These are phyloP conservation scores for Yponomeuta evonymella DNA, from an alignment of 2,888 invertebrate genomes.

Conservation along the genomic window DNA sequence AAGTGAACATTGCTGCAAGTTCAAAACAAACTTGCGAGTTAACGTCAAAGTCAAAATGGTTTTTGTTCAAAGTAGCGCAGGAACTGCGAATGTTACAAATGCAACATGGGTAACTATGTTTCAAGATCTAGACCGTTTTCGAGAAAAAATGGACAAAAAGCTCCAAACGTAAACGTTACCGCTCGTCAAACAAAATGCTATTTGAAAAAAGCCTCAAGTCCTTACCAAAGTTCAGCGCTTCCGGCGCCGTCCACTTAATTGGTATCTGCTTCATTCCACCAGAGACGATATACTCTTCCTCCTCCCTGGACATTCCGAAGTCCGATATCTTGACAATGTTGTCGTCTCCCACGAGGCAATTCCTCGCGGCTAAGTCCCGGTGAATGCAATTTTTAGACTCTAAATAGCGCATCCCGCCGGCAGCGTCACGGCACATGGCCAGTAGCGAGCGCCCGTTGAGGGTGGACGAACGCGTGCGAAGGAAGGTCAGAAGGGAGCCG, in stretches of 20 bases:
- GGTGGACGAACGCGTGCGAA: conserved; percentile 83
- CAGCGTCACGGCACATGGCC: conserved; percentile 95
- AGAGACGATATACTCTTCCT: conserved; percentile 97
- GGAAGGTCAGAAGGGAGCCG: conserved; percentile 92
- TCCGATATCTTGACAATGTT: conserved; percentile 97
- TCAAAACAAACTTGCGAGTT: too few species aligned
- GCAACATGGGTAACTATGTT: too few species aligned
- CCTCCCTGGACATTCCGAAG: conserved; percentile 98
- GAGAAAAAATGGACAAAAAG: too few species aligned
- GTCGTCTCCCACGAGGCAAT: conserved; percentile 91
- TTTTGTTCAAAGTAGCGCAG: too few species aligned
- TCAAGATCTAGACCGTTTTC: too few species aligned
- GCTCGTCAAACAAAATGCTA: too few species aligned
- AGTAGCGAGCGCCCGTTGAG: conserved; percentile 82
- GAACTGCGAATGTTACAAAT: too few species aligned
- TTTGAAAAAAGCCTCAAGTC: conserved; percentile 5
- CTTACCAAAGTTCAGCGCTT: conserved; percentile 94
- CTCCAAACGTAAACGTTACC: too few species aligned
- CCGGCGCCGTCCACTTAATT: conserved; percentile 99
- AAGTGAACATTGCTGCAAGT: too few species aligned
- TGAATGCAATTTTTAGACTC: conserved; percentile 98
- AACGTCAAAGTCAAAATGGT: too few species aligned
- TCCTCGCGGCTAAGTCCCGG: conserved; percentile 95
- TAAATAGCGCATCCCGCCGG: conserved; percentile 95
- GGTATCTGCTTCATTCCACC: conserved; percentile 99